Base-by-base conservation (phyloP, 2,797 vertebrate species). In the Notamacropus eugenii region DNA sequence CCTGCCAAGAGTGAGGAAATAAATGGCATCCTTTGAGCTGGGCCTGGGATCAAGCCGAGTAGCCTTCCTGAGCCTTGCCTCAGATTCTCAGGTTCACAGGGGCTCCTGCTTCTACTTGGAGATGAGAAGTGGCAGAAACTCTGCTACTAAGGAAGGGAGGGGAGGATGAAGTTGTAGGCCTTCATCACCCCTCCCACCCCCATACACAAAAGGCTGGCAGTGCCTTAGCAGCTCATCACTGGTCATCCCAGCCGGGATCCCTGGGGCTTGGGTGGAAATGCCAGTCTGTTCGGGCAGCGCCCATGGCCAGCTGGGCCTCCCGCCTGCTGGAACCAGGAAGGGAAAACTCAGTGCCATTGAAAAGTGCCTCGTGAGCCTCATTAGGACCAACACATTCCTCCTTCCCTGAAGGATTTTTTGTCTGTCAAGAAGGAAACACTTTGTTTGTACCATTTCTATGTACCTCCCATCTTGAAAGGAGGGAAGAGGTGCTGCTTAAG, bases 1-100 rank as follows among this genome's bases (percentile, higher is more conserved):
- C 40, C 57, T 55, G 27, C 62, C 91, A 50, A 34, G 3, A 93
- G 94, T 90, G 91, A 82, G 91, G 92, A 96, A 40, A 67, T 13
- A 29, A 97, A 97, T 3, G 96, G 94, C 10, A 12, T 93, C 58
- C 57, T 96, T 54, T 96, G 94, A 97, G 92, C 28, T 28, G 40
- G 82, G 29, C 22, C 67, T 12, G 34, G 56, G 90, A 92, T 54
- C 90, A 58, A 31, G 62, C 31, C 62, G 6, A 16, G 62, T 34
- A 12, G 59, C 31, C 62, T n/a, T n/a, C 34, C 34, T 67, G 34
- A 67, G 13, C 29, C 13, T n/a, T 19, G 67, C 16, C 67, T 82
- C n/a, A 24, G 67, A 40, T 24, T 82, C 67, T 82, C 67, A 59
- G 13, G 59, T 31, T 58, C 58, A 31, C 11, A 31, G 58, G 58